Percentiles rank a stretch among this genome's conserved stretches.
These are phyloP conservation scores for Prietella phreatophila DNA, from an alignment of 2,113 vertebrate genomes.

Conservation along the genomic window DNA sequence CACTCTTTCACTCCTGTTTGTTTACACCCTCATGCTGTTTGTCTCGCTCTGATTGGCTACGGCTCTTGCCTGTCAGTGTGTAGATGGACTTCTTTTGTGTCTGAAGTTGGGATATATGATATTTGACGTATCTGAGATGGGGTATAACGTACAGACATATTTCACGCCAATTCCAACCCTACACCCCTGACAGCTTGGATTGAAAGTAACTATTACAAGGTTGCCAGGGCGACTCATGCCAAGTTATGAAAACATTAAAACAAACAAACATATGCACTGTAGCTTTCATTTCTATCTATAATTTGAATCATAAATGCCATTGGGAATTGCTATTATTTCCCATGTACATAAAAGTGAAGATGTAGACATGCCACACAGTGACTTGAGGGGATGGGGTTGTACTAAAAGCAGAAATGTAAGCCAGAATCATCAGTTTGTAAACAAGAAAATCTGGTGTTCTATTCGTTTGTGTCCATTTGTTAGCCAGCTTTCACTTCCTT, in stretches of 20 bases:
- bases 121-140: no score
- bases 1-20: background rate
- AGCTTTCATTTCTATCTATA: background rate
- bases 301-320: background rate
- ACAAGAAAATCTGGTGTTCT: background rate
- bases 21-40: background rate
- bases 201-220: background rate
- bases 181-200: background rate
- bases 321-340: background rate
- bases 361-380: background rate
- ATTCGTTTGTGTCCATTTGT: background rate
- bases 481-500: no score
- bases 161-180: background rate
- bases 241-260: background rate
- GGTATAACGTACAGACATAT: background rate
- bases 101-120: background rate
- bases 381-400: background rate
- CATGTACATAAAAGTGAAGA: background rate
- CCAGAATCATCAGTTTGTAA: background rate
- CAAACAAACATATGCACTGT: background rate
- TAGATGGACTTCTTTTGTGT: background rate
- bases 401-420: background rate
- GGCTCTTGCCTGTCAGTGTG: background rate
- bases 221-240: background rate
- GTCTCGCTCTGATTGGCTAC: background rate